These are phyloP conservation scores for Palythoa caribaeorum DNA, from an alignment of 92 coral and sea anemone genomes.

Conservation along the genomic window DNA sequence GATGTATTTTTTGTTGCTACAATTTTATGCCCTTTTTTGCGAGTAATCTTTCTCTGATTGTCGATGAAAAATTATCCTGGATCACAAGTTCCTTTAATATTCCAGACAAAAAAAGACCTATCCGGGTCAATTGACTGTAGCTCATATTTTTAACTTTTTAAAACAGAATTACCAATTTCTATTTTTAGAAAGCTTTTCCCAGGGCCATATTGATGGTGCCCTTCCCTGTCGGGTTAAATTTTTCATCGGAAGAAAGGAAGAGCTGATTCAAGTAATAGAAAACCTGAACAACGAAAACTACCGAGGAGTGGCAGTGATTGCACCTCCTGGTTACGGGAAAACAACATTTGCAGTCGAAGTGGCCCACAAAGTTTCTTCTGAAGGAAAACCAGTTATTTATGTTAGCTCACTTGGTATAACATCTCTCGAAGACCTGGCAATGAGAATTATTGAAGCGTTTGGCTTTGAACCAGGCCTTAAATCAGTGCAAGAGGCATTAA, in stretches of 20 bases:
- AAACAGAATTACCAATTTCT: too few species aligned
- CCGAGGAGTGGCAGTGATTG: conserved; percentile 9
- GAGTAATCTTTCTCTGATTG: too few species aligned
- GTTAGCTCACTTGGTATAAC: conserved; percentile 38
- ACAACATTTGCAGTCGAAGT: conserved; percentile 47
- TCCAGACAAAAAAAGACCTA: too few species aligned
- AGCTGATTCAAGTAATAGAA: background rate
- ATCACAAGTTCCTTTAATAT: too few species aligned
- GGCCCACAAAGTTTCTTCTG: conserved; percentile 34
- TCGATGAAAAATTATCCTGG: too few species aligned
- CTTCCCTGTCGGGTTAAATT: background rate
- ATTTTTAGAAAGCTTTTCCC: too few species aligned
- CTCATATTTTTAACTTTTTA: too few species aligned
- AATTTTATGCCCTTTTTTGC: too few species aligned
- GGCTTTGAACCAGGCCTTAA: conserved; percentile 50
- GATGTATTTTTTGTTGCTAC: too few species aligned
- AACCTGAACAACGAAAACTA: background rate
- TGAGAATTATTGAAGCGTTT: conserved; percentile 41
- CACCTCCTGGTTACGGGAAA: too few species aligned
- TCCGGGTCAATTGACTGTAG: too few species aligned
- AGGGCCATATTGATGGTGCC: background rate
- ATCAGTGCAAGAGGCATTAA: conserved; percentile 18
- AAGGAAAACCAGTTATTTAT: too few species aligned
- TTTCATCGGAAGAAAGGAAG: background rate
- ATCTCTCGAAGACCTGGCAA: conserved; percentile 54